Percentiles rank a stretch among this genome's conserved stretches.
phyloP scores from a whole-genome alignment of 2,797 vertebrate genomes.

The Phoxinus dragarum region DNA sequence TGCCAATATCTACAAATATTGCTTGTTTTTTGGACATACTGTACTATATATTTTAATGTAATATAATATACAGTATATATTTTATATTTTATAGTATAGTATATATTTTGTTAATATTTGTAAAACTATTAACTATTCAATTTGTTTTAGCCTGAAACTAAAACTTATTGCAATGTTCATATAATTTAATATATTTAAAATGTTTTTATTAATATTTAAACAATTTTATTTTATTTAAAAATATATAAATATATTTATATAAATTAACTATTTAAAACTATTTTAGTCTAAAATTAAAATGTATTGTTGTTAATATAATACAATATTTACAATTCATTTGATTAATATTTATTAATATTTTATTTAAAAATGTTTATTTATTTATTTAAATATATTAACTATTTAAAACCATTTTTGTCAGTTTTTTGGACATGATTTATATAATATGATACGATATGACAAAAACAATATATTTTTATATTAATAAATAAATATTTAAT shows the following conservation, averaged over 20 bases:
- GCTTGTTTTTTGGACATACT: background rate
- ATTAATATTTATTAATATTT: background rate
- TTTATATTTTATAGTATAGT: background rate
- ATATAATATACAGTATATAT: background rate
- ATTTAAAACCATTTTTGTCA: background rate
- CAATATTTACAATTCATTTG: no score
- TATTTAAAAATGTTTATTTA: background rate
- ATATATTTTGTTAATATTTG: background rate
- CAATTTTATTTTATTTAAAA: no score
- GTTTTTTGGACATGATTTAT: background rate
- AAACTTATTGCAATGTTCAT: no score
- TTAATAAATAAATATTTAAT: background rate
- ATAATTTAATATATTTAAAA: no score
- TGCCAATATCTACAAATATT: background rate
- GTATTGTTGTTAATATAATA: no score
- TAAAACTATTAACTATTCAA: background rate
- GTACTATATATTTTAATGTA: background rate
- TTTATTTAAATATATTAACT: background rate
- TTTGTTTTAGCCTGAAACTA: no score
- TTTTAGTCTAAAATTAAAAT: no score
- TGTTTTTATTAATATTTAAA: no score
- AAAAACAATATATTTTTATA: no score
- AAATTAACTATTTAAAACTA: no score
- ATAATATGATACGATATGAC: no score
- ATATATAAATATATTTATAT: background rate